Percentiles rank a stretch among this genome's conserved stretches.
Evolutionary conservation across 2,888 invertebrate genomes (phyloP).

Genomic region (Ecdyonurus torrentis): DNA sequence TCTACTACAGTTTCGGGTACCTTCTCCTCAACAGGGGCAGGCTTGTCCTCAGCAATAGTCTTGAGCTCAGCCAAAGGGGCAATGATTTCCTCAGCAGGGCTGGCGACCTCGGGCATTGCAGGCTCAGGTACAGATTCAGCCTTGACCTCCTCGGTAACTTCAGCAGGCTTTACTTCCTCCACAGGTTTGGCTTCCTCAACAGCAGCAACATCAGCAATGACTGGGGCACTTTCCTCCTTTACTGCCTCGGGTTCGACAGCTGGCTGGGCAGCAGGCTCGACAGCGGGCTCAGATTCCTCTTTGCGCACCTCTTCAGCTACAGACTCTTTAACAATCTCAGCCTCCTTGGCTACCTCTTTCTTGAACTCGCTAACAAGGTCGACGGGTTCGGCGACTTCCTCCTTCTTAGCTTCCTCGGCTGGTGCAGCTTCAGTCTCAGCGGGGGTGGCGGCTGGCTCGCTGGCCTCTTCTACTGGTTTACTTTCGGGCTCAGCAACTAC

Average conservation of each 20-base stretch:
- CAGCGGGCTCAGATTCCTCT: neutral
- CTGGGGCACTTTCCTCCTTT: neutral
- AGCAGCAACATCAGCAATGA: neutral
- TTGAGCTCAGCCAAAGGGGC: neutral
- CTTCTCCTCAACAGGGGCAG: neutral
- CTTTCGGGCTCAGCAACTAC: conserved; percentile 12
- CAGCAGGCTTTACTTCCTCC: neutral
- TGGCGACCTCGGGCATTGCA: neutral
- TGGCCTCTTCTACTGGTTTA: conserved; percentile 16
- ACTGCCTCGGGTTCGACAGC: neutral
- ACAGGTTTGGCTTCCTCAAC: neutral
- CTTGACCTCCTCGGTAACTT: neutral
- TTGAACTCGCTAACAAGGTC: neutral
- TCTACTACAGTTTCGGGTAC: neutral
- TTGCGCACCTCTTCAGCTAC: neutral
- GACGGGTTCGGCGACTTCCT: neutral
- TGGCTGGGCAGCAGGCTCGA: neutral
- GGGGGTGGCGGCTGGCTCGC: conserved; percentile 16
- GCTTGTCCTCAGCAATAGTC: neutral
- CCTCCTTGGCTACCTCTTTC: neutral
- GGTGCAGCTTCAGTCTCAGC: conserved; percentile 1
- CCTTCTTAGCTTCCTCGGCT: neutral
- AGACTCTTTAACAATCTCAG: neutral
- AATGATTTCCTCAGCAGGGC: neutral
- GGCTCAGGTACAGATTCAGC: neutral